Base-by-base conservation (phyloP, 2,113 vertebrate species). In the Chitala chitala region DNA sequence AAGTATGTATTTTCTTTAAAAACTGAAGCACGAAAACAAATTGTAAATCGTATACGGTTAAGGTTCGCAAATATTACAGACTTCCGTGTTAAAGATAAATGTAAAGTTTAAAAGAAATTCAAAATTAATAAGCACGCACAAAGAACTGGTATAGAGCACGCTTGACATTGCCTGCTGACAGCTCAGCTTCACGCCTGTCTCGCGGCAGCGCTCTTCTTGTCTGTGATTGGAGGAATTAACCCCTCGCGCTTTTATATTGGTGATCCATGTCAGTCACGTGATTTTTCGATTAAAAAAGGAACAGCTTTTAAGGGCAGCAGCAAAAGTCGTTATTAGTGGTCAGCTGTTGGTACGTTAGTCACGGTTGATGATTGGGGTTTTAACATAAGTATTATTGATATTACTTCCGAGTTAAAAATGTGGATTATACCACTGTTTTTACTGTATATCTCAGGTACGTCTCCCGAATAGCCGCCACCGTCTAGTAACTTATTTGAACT, bases 401-500 rank as follows among this genome's bases (percentile, higher is more conserved):
- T 42, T 12, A 38, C 0, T 29, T 7, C 12, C 4, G 22, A 12
- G 51, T 3, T 26, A 20, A 56, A 8, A 13, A 71, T 71, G 54
- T 56, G 70, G 70, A 58, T 72, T 59, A 29, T 72, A 59, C 38
- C 54, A 3, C 22, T 59, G 40, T n/a, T 46, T 40, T 59, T 72
- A 36, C 24, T 58, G 38, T 46, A 20, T 24, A 13, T 15, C 9
- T 55, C 70, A 58, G 54, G 70, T 72, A 55, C 36, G 70, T 56
- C 10, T 4, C 12, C 9, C 9, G 15, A 15, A 53, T 53, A 4
- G 9, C 4, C 4, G 10, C 1, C n/a, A 1, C 15, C 50, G 50
- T 53, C 50, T 53, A 15, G 10, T 17, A 4, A 4, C 5, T 53
- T 13, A 20, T 4, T 4, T 53, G 33, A 59, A 17, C 29, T 20